Conservation (phyloP, 1,140 invertebrate genomes). For the Proales similis region DNA sequence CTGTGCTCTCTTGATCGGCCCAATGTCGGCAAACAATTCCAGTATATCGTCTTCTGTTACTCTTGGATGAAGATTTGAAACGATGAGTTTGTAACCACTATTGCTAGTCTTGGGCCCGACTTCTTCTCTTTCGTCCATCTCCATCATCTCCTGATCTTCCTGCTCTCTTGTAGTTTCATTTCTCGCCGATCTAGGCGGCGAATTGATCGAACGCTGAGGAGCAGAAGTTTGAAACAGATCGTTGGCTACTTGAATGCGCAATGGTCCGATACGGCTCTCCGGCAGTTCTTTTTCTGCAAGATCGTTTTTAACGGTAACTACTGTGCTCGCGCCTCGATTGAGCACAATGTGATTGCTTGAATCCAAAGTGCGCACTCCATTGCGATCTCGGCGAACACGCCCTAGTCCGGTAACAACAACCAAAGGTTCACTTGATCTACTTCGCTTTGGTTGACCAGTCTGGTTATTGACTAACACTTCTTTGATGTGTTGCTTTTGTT, state of each 20-base stretch:
- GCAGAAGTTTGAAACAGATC: background rate
- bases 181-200: background rate
- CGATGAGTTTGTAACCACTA: constrained; percentile 52
- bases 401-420: constrained; percentile 23
- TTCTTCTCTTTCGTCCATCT: background rate
- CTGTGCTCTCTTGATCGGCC: constrained; percentile 70
- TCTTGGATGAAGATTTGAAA: constrained; percentile 73
- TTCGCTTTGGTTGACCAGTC: background rate
- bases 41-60: constrained; percentile 80
- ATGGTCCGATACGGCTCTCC: background rate
- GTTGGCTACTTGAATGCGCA: constrained; percentile 19
- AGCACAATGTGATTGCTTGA: constrained; percentile 8
- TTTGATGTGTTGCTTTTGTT: constrained; percentile 3
- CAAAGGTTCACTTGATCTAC: constrained; percentile 1
- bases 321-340: constrained; percentile 6
- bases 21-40: constrained; percentile 85
- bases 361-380: background rate
- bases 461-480: background rate
- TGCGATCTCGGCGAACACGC: constrained; percentile 4
- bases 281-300: background rate
- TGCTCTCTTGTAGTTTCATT: background rate
- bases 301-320: constrained; percentile 24
- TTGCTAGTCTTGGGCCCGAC: background rate
- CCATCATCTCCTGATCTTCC: background rate
- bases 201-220: constrained; percentile 4